These are phyloP conservation scores for Thalassarche chlororhynchos DNA, from an alignment of 2,113 vertebrate genomes.

Conservation along the genomic window DNA sequence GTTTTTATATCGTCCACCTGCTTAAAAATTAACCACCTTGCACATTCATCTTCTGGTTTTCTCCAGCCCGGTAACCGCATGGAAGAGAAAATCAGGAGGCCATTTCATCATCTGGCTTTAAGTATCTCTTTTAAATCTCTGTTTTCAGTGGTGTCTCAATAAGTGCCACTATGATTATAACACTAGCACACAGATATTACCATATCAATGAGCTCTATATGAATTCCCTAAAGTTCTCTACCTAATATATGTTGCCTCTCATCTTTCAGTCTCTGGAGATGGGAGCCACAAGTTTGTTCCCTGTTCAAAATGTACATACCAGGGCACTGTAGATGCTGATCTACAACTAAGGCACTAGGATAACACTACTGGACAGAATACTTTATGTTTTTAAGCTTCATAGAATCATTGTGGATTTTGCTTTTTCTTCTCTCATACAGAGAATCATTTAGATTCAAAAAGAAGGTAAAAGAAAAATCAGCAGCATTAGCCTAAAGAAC, in stretches of 20 bases:
- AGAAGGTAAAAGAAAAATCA: neutral
- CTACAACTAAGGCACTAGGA: neutral
- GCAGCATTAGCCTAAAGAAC: neutral
- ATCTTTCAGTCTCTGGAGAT: neutral
- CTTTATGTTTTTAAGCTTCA: neutral
- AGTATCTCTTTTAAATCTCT: neutral
- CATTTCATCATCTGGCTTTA: neutral
- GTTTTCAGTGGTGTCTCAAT: neutral
- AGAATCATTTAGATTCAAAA: neutral
- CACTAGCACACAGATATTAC: neutral
- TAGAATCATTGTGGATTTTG: neutral
- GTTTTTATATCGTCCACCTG: neutral
- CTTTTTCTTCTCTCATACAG: neutral
- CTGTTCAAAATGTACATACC: neutral
- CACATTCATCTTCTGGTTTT: neutral
- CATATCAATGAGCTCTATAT: neutral
- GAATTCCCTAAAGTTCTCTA: neutral
- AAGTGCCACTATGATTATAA: neutral
- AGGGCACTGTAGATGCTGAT: neutral
- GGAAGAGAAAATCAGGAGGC: neutral
- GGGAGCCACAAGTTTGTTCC: neutral
- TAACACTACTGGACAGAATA: neutral
- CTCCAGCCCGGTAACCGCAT: fast-evolving
- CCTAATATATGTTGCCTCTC: neutral
- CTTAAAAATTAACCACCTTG: neutral